Evolutionary conservation across 2,888 invertebrate genomes (phyloP).

Genomic region (Alloplasta piceator): DNA sequence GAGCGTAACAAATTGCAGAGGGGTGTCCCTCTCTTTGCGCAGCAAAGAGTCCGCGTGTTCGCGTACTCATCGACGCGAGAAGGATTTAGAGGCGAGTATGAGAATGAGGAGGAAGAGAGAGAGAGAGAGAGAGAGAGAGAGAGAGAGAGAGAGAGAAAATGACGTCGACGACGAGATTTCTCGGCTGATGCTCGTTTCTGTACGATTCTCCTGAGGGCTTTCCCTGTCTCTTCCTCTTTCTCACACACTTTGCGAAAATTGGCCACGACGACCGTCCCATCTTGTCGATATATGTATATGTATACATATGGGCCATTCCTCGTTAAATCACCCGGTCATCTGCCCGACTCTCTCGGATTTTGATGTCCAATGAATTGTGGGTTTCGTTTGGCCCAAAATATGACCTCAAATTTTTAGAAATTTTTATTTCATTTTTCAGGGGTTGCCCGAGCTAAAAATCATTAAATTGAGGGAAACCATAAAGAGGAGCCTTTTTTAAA

Average conservation of each 20-base stretch:
- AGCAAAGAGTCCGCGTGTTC: slow-evolving; percentile 14
- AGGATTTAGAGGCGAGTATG: slow-evolving; percentile 56
- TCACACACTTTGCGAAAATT: slow-evolving; percentile 64
- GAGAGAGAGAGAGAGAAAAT: slow-evolving; percentile 17
- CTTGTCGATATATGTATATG: slow-evolving; percentile 31
- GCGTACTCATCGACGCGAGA: slow-evolving; percentile 59
- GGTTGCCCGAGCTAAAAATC: no score
- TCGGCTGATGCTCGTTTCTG: slow-evolving; percentile 59
- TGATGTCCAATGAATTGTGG: no score
- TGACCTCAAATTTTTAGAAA: no score
- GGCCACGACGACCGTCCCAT: slow-evolving; percentile 49
- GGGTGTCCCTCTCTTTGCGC: slow-evolving; percentile 13
- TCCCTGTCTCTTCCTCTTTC: slow-evolving; percentile 24
- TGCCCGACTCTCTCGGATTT: no score
- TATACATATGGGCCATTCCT: no score
- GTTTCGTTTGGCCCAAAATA: no score
- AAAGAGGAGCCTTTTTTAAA: no score
- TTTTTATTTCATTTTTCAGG: no score
- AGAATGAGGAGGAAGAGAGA: slow-evolving; percentile 26
- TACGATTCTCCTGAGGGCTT: slow-evolving; percentile 32
- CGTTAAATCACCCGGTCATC: no score
- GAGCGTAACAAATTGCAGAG: slow-evolving; percentile 56
- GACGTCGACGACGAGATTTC: slow-evolving; percentile 67
- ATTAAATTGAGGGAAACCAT: no score
- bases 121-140: slow-evolving; percentile 30